A percentile compares a stretch with the other conserved stretches of the same genome.
Evolutionary conservation across 2,888 invertebrate species (phyloP).

Genomic region (Rhyacophila evoluta): DNA sequence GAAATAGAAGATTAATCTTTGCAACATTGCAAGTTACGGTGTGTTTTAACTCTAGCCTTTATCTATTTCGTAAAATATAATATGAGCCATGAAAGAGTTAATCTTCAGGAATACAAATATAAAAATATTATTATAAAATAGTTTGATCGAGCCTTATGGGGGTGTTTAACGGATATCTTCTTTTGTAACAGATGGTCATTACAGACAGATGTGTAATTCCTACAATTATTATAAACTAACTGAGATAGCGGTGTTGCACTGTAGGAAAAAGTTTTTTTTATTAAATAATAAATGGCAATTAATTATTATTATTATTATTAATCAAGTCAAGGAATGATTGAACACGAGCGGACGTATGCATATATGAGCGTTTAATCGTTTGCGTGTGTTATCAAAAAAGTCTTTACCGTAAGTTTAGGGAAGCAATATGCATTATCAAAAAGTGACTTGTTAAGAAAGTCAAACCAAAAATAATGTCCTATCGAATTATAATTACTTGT

Average conservation of each 20-base stretch:
- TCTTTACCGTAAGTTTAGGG: slow-evolving; percentile 18
- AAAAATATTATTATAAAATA: not conserved
- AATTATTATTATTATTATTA: slow-evolving; percentile 27
- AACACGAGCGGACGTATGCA: not conserved
- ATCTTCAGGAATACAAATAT: slow-evolving; percentile 10
- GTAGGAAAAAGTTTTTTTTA: slow-evolving; percentile 36
- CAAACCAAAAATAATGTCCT: not conserved
- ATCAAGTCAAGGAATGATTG: slow-evolving; percentile 7
- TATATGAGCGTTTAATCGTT: not conserved
- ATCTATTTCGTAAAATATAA: slow-evolving; percentile 25
- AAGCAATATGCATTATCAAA: not conserved
- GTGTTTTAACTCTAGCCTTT: slow-evolving; percentile 20
- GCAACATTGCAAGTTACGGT: not conserved
- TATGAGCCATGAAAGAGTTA: slow-evolving; percentile 9
- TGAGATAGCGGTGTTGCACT: slow-evolving; percentile 37
- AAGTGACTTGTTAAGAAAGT: not conserved
- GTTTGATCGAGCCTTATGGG: slow-evolving; percentile 1
- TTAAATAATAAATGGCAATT: slow-evolving; percentile 31
- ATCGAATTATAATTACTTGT: not conserved
- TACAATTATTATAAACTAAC: slow-evolving; percentile 19
- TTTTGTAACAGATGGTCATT: not conserved
- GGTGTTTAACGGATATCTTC: not conserved
- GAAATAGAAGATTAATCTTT: not conserved
- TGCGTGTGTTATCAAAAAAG: slow-evolving; percentile 27
- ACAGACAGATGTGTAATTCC: slow-evolving; percentile 4